A percentile compares a stretch with the other conserved stretches of the same genome.
phyloP scores from a whole-genome alignment of 2,888 invertebrate species.

The Drosophila maculinotata region DNA sequence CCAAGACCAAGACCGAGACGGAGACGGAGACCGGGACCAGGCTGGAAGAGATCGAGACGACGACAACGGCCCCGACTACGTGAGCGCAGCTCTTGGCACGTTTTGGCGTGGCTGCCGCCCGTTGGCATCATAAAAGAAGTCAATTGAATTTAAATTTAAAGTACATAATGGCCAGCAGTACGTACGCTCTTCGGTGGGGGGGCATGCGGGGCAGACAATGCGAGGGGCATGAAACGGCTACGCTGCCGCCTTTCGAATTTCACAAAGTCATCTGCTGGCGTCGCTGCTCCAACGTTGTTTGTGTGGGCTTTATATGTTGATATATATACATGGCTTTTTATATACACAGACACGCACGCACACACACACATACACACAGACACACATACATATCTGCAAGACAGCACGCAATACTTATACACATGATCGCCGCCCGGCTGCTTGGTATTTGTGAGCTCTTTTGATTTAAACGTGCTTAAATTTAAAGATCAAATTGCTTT shows the following conservation, averaged over 20 bases:
- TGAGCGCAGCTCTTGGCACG: slow-evolving; percentile 72
- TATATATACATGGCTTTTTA: slow-evolving; percentile 36
- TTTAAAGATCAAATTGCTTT: slow-evolving; percentile 78
- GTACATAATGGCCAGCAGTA: slow-evolving; percentile 75
- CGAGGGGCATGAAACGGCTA: slow-evolving; percentile 37
- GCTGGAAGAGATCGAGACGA: slow-evolving; percentile 35
- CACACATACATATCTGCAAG: slow-evolving; percentile 18
- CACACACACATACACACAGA: slow-evolving; percentile 30
- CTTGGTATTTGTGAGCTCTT: slow-evolving; percentile 67
- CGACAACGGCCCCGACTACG: slow-evolving; percentile 55
- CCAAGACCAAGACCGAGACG: slow-evolving; percentile 17
- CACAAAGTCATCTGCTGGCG: slow-evolving; percentile 75
- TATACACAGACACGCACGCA: slow-evolving; percentile 18
- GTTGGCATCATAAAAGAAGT: slow-evolving; percentile 81
- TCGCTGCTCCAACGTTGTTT: slow-evolving; percentile 55
- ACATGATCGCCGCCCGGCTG: slow-evolving; percentile 44
- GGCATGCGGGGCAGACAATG: not conserved
- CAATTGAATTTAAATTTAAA: slow-evolving; percentile 81
- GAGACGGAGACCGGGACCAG: slow-evolving; percentile 14
- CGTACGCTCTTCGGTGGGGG: slow-evolving; percentile 20
- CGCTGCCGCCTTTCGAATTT: slow-evolving; percentile 77
- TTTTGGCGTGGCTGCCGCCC: slow-evolving; percentile 75
- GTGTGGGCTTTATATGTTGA: slow-evolving; percentile 67
- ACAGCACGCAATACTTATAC: slow-evolving; percentile 55
- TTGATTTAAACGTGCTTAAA: slow-evolving; percentile 79